Evolutionary conservation across 2,797 vertebrate species (phyloP).

Genomic region (Anguilla megastoma): DNA sequence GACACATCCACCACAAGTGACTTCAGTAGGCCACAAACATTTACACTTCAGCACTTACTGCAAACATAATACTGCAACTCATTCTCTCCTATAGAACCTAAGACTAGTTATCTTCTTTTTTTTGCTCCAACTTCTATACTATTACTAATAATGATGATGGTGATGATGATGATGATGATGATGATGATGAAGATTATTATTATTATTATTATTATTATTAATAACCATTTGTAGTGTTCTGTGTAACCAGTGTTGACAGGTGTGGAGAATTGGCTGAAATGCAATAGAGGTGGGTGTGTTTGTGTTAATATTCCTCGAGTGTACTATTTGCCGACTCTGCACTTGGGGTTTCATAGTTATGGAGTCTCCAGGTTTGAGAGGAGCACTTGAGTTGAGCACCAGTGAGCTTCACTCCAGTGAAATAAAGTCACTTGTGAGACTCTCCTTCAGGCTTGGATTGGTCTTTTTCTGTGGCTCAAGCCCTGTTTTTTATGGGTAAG

Average conservation of each 20-base stretch:
- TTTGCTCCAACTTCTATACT: neutral
- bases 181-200: too few relatives aligned
- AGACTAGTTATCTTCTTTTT: slow-evolving; percentile 12
- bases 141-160: neutral
- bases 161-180: neutral
- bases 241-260: neutral
- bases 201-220: neutral
- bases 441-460: neutral
- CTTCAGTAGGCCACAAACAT: neutral
- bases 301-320: neutral
- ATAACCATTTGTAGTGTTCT: slow-evolving; percentile 6
- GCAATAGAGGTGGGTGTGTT: neutral
- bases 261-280: neutral
- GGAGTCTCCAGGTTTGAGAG: neutral
- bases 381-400: neutral
- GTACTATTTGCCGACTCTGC: neutral
- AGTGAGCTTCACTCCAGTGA: neutral
- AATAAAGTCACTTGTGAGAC: slow-evolving; percentile 18
- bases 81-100: neutral
- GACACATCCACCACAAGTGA: slow-evolving; percentile 36
- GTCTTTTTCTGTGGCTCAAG: neutral
- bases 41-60: neutral
- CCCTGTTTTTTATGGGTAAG: neutral
- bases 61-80: neutral
- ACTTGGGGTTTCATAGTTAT: neutral